phyloP scores from a whole-genome alignment of 2,888 invertebrate genomes.

The Nyleta sp. region DNA sequence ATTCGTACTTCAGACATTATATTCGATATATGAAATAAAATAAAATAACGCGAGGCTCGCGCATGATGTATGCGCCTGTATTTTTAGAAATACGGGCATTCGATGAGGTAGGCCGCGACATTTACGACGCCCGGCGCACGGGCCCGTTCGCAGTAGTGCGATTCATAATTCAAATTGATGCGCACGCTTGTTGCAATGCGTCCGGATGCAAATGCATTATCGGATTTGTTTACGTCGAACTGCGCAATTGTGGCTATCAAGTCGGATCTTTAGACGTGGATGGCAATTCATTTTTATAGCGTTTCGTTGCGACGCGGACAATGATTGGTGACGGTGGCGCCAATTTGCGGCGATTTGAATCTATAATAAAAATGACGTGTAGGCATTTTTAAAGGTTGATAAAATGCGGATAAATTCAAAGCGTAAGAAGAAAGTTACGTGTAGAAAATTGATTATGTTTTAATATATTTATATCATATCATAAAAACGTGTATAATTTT shows the following conservation, averaged over 20 bases:
- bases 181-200: conserved; percentile 26
- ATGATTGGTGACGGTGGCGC: conserved; percentile 16
- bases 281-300: conserved; percentile 28
- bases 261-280: conserved; percentile 31
- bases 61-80: conserved; percentile 40
- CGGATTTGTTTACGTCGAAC: conserved; percentile 34
- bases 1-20: conserved; percentile 60
- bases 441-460: too few relatives aligned
- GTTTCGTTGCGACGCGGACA: neutral
- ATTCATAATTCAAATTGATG: conserved; percentile 49
- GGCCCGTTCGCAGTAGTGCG: neutral
- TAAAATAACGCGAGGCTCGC: conserved; percentile 26
- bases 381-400: too few relatives aligned
- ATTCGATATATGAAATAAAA: conserved; percentile 49
- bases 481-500: too few relatives aligned
- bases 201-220: conserved; percentile 36
- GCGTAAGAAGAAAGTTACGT: too few relatives aligned
- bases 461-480: too few relatives aligned
- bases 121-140: conserved; percentile 25
- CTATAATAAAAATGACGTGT: too few relatives aligned
- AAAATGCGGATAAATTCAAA: too few relatives aligned
- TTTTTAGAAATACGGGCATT: conserved; percentile 55
- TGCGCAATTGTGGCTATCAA: conserved; percentile 46
- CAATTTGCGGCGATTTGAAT: conserved; percentile 31
- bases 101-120: conserved; percentile 35